Base-by-base conservation (phyloP, 53 echinoderm and acorn worm genomes). In the Crossaster papposus region DNA sequence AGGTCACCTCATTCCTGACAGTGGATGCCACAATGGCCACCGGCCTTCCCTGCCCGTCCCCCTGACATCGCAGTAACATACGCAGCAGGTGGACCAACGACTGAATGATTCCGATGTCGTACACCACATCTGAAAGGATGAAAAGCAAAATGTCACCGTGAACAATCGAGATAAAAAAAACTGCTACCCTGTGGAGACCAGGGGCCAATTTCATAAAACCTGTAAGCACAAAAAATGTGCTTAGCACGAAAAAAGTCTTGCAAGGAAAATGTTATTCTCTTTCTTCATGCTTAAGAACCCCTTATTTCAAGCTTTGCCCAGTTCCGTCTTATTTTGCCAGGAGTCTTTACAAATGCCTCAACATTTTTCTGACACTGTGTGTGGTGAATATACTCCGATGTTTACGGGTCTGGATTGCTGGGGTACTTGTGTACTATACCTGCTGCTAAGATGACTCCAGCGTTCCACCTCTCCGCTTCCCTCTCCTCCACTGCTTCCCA, bases 381-480 rank as follows among this genome's bases (percentile, higher is more conserved):
- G 58, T 11, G 2, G 58, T 44, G 1, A 44, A 44, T 44, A 44
- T 44, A 44, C 1, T 17, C 0, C 58, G 2, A 15, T 58, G 58
- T 83, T 63, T 65, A 1, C 0, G 44, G 2, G 44, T 64, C 14
- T 35, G 17, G 11, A 15, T 65, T 83, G 65, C 11, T 20, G 11
- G 36, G 17, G 17, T 63, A 31, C 52, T 10, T 29, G 6, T 63
- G 14, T 2, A 26, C 51, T 31, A 81, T 89, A 94, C 96, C 96
- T 87, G 96, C 89, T 53, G 96, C 96, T 52, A 96, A 24, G 30
- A 93, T 87, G 8, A 96, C 37, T 36, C 93, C 93, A 50, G 91
- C 72, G 51, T 77, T 62, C 70, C 83, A 71, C n/a, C 76, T 65
- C 32, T 78, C n/a, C 17, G 93, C 30, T 31, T 83, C 89, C 44